Conservation (phyloP, 2,797 vertebrate genomes). For the Coilia nasus region DNA sequence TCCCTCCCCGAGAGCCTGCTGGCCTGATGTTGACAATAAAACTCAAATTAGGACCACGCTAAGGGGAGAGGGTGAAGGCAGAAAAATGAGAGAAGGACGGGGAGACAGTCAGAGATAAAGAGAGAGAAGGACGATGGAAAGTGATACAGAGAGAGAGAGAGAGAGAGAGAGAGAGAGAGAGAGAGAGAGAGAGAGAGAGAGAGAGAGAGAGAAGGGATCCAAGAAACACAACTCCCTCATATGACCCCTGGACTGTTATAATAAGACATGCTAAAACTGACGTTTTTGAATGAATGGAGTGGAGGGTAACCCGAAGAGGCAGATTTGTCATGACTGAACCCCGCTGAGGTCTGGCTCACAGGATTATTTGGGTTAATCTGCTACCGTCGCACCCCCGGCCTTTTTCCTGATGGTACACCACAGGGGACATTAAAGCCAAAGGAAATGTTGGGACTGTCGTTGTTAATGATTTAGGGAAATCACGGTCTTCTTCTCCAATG, state of each 20-base stretch:
- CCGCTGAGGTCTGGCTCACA: conserved; percentile 48
- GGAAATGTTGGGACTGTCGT: conserved; percentile 52
- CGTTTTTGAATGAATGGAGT: conserved; percentile 10
- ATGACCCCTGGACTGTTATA: background rate
- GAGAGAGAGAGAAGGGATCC: background rate
- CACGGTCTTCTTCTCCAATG: background rate
- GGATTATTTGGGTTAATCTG: conserved; percentile 67
- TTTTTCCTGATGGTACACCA: conserved; percentile 57
- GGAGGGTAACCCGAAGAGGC: background rate
- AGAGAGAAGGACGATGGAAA: background rate
- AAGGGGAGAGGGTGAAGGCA: background rate
- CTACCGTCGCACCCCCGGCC: conserved; percentile 53
- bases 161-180: background rate
- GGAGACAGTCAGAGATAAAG: background rate
- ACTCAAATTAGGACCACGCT: conserved; percentile 40
- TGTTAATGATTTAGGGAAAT: conserved; percentile 14
- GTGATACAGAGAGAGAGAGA: background rate
- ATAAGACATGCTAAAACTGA: conserved; percentile 3
- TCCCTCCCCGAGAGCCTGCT: conserved; percentile 64
- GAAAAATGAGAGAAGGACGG: too few species aligned
- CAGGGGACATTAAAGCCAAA: conserved; percentile 55
- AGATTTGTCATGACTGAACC: conserved; percentile 51
- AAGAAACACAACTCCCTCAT: background rate
- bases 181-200: background rate
- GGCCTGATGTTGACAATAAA: conserved; percentile 68